Conservation (phyloP, 2,888 invertebrate species). For the Oligia latruncula region DNA sequence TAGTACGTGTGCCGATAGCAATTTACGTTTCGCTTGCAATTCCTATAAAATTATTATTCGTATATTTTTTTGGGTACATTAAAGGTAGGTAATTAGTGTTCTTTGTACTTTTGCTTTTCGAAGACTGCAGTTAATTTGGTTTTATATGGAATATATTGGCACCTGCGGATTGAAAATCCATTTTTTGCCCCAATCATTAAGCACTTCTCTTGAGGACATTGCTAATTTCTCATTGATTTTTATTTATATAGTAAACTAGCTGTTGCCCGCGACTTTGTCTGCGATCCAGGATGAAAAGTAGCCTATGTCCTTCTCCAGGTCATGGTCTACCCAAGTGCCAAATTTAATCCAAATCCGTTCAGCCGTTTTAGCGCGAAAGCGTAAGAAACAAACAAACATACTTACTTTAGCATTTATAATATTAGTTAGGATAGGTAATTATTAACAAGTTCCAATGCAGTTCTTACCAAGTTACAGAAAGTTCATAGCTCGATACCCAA, state of each 20-base stretch:
- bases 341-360: no score
- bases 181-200: neutral
- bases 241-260: neutral
- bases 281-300: no score
- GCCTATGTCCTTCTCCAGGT: no score
- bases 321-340: no score
- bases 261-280: no score
- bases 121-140: slow-evolving; percentile 7
- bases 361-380: no score
- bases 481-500: neutral
- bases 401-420: no score
- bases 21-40: slow-evolving; percentile 74
- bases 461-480: neutral
- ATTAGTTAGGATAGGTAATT: no score
- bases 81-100: slow-evolving; percentile 49
- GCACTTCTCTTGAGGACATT: neutral
- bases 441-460: neutral
- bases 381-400: no score
- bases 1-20: slow-evolving; percentile 67
- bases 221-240: neutral
- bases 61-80: slow-evolving; percentile 57
- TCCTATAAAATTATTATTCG: slow-evolving; percentile 73
- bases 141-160: slow-evolving; percentile 1
- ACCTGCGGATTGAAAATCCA: neutral
- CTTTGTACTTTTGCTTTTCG: slow-evolving; percentile 36